phyloP scores from a whole-genome alignment of 2,888 invertebrate species.

The Athetis lepigone region DNA sequence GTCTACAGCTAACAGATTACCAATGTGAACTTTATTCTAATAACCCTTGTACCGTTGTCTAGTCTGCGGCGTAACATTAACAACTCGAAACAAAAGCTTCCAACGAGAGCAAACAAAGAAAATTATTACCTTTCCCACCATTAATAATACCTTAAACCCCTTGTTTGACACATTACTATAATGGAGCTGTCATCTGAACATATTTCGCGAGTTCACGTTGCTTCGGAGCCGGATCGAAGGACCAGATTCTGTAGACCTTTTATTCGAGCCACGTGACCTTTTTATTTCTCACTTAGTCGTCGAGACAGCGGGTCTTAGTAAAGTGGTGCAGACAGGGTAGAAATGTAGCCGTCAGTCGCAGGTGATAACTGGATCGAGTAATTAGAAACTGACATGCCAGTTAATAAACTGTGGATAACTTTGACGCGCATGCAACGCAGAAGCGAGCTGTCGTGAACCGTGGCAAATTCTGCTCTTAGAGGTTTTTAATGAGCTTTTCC shows the following conservation, averaged over 20 bases:
- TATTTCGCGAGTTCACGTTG: conserved; percentile 72
- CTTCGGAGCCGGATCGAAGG: conserved; percentile 53
- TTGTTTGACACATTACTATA: conserved; percentile 76
- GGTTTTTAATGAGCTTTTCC: conserved; percentile 36
- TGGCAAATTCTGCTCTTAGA: conserved; percentile 25
- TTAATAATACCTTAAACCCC: conserved; percentile 68
- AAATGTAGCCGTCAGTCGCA: conserved; percentile 84
- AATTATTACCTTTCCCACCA: conserved; percentile 65
- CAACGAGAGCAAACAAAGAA: conserved; percentile 55
- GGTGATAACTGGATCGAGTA: conserved; percentile 88
- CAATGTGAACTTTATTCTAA: conserved; percentile 24
- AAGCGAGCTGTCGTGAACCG: conserved; percentile 54
- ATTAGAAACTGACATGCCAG: conserved; percentile 86
- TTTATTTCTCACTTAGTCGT: conserved; percentile 32
- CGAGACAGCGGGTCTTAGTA: conserved; percentile 56
- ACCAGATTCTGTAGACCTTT: conserved; percentile 65
- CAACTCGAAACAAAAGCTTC: conserved; percentile 46
- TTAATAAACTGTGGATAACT: conserved; percentile 84
- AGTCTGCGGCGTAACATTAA: conserved; percentile 31
- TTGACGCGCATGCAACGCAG: conserved; percentile 75
- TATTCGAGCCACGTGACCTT: conserved; percentile 35
- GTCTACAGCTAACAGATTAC: neutral
- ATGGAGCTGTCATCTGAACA: conserved; percentile 81
- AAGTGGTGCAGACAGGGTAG: conserved; percentile 68
- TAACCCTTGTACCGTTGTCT: conserved; percentile 19